Base-by-base conservation (phyloP, 2,113 vertebrate genomes). In the Opisthocomus hoazin region DNA sequence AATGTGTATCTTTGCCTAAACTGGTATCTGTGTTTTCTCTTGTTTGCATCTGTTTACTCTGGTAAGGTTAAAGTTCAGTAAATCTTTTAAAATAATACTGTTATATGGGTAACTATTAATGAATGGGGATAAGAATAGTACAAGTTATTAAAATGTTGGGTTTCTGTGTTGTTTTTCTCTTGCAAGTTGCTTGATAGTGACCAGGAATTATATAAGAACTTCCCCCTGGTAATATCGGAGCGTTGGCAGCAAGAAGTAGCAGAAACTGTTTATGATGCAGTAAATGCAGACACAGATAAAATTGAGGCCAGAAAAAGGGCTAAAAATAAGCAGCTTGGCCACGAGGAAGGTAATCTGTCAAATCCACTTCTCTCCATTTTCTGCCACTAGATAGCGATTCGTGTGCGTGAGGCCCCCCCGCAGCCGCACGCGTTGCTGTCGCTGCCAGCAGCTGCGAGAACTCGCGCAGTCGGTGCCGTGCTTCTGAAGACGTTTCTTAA, bases 191-290 rank as follows among this genome's bases (percentile, higher is more conserved):
- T 99, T 89, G 99, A 99, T 94, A 99, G 99, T 53, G 99, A 99
- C 98, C 99, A 99, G 97, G 99, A 99, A 66, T 98, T 99, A 45
- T 99, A 99, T 95, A 99, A 99, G 98, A 99, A 99, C 98, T 99
- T 99, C 96, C 99, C 99, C 6, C 94, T 99, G 98, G 99, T 99
- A 66, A 99, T 99, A 96, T 99, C 99, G 0, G 99, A 99, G 96
- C 99, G 99, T 95, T 99, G 99, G 99, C 99, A 99, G 98, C 99
- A 99, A 97, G 99, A 99, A 89, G 99, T 99, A 91, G 99, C 99
- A 3, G 99, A 99, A 97, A 99, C 99, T 0, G 99, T 99, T 50
- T 99, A 99, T 74, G 99, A 99, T 51, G 99, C 99, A 4, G 99
- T 99, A 84, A 99, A 99, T 81, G 98, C 97, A 6, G 99, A 99